Conservation (phyloP, 2,888 invertebrate species). For the Drosophila seclusa region DNA sequence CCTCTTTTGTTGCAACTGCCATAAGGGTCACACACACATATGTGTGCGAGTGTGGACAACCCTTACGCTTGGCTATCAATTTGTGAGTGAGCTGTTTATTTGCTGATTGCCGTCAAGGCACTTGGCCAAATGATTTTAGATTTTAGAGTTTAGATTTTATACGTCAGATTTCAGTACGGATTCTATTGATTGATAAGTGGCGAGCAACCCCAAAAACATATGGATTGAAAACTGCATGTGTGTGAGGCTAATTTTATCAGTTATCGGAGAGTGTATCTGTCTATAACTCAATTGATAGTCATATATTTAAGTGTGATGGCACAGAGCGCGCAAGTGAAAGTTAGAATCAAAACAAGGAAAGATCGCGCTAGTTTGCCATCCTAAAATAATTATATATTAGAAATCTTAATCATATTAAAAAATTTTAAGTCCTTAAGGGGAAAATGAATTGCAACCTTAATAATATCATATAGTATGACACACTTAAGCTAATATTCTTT, state of each 20-base stretch:
- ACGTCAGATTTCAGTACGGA: constrained; percentile 22
- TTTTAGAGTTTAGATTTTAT: constrained; percentile 30
- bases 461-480: neutral
- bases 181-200: constrained; percentile 47
- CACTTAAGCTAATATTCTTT: neutral
- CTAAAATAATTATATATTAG: neutral
- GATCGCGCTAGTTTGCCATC: neutral
- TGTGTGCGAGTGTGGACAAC: constrained; percentile 35
- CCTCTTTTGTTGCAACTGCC: constrained; percentile 34
- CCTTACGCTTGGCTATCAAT: constrained; percentile 49
- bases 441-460: neutral
- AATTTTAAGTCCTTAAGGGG: neutral
- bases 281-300: constrained; percentile 13
- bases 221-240: constrained; percentile 6
- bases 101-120: constrained; percentile 48
- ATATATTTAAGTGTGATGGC: neutral
- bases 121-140: constrained; percentile 43
- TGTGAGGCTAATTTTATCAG: constrained; percentile 15
- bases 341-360: neutral
- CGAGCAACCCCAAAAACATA: constrained; percentile 22
- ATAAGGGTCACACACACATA: constrained; percentile 44
- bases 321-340: neutral
- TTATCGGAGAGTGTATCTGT: constrained; percentile 11
- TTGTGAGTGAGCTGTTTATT: constrained; percentile 64
- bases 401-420: neutral